Evolutionary conservation across 2,113 vertebrate genomes (phyloP).

Genomic region (Bos indicus): DNA sequence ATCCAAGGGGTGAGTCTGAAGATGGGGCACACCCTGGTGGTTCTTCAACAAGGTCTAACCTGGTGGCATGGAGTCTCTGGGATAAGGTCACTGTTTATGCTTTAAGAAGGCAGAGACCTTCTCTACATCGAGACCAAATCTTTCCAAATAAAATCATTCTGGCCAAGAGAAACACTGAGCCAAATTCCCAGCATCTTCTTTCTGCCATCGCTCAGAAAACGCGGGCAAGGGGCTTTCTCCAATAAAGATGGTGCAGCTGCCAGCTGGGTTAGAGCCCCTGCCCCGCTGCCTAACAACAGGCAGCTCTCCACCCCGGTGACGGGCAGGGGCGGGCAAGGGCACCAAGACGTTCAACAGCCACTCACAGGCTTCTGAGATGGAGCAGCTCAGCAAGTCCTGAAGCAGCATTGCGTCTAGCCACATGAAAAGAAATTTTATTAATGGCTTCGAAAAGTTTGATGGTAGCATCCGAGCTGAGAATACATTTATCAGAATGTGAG

Average conservation of each 20-base stretch:
- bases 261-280: not conserved
- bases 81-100: not conserved
- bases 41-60: not conserved
- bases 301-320: accelerated
- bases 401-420: not conserved
- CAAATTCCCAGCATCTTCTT: not conserved
- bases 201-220: not conserved
- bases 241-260: not conserved
- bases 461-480: not conserved
- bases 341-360: not conserved
- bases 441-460: not conserved
- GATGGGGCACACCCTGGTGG: not conserved
- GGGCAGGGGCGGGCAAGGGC: not conserved
- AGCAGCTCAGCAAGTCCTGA: constrained; percentile 28
- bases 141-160: constrained; percentile 11
- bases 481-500: not conserved
- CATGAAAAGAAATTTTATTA: constrained; percentile 29
- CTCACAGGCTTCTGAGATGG: not conserved
- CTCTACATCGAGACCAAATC: not conserved
- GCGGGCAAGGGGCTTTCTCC: not conserved
- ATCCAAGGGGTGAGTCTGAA: not conserved
- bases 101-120: not conserved
- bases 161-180: not conserved
- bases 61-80: not conserved
- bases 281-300: not conserved